phyloP scores from a whole-genome alignment of 2,797 vertebrate species.

The Onychomys leucogaster region DNA sequence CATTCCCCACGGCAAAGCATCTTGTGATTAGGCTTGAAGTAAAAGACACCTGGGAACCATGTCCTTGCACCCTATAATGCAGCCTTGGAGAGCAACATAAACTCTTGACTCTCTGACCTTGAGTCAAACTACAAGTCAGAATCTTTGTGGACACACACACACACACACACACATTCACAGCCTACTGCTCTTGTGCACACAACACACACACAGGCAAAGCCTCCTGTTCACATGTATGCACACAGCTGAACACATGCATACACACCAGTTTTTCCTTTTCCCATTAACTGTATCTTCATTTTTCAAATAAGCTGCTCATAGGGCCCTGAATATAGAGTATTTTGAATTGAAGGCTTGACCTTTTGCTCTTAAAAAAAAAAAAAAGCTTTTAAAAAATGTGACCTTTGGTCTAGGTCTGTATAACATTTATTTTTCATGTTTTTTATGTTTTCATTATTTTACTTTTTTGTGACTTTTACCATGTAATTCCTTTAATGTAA shows the following conservation, averaged over 20 bases:
- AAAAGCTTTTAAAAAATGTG: background rate
- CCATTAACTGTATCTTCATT: background rate
- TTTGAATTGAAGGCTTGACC: no score
- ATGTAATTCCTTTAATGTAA: background rate
- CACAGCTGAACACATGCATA: background rate
- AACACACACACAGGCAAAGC: background rate
- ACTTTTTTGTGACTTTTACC: background rate
- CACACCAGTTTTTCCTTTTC: background rate
- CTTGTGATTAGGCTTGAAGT: no score
- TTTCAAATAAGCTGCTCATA: background rate
- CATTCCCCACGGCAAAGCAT: no score
- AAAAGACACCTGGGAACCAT: no score
- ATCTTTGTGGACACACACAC: background rate
- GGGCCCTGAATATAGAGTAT: no score
- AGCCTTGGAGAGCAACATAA: no score
- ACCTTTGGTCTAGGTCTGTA: background rate
- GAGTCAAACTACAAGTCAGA: no score
- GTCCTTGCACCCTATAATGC: no score
- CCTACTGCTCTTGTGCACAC: background rate
- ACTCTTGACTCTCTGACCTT: no score
- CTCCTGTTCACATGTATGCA: background rate
- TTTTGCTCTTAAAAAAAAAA: background rate
- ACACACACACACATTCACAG: background rate
- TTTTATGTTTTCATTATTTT: background rate
- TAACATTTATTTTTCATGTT: background rate